phyloP scores from a whole-genome alignment of 1,140 invertebrate genomes.

The Pararge aegeria region DNA sequence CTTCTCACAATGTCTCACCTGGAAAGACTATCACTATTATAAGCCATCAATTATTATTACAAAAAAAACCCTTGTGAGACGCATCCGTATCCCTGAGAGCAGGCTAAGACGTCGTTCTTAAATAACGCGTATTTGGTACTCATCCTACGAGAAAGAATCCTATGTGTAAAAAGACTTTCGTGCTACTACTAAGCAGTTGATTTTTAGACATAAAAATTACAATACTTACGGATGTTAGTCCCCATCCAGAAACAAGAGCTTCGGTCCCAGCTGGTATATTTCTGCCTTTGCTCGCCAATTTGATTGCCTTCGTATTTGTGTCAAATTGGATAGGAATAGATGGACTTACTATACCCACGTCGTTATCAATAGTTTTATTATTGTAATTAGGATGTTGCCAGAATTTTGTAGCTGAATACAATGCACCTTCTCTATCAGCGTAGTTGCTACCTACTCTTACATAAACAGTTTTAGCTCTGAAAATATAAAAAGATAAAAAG shows the following conservation, averaged over 20 bases:
- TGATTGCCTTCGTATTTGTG: conserved; percentile 6
- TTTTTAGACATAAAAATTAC: too few relatives aligned
- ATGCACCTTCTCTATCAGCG: not conserved
- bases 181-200: too few relatives aligned
- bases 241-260: conserved; percentile 29
- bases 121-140: too few relatives aligned
- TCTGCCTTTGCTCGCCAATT: not conserved
- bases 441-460: not conserved
- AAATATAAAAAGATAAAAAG: not conserved
- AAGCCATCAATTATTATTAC: too few relatives aligned
- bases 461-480: not conserved
- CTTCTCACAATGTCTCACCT: too few relatives aligned
- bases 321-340: not conserved
- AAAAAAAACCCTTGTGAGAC: too few relatives aligned
- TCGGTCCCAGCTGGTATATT: not conserved
- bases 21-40: too few relatives aligned
- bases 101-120: too few relatives aligned
- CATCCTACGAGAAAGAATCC: too few relatives aligned
- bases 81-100: too few relatives aligned
- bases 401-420: conserved; percentile 12
- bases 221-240: conserved; percentile 35
- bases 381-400: conserved; percentile 55
- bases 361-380: conserved; percentile 42
- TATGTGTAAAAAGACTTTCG: too few relatives aligned
- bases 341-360: conserved; percentile 27